phyloP scores from a whole-genome alignment of 2,888 invertebrate genomes.

The Drosophila colorata region DNA sequence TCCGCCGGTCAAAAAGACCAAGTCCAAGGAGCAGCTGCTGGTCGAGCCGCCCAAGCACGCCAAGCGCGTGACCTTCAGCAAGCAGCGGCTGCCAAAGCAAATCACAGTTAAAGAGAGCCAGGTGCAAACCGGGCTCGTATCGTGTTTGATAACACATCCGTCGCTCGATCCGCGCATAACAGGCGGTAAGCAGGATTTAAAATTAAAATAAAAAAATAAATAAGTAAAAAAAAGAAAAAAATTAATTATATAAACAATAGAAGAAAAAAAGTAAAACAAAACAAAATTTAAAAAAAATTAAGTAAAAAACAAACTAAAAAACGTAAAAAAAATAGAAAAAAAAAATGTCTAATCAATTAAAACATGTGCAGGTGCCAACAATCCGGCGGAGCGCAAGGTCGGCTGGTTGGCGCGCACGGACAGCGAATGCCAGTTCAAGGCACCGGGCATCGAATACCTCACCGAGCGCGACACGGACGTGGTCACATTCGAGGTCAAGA shows the following conservation, averaged over 20 bases:
- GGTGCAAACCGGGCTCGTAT: slow-evolving; percentile 46
- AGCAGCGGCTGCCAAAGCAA: slow-evolving; percentile 5
- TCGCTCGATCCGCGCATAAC: slow-evolving; percentile 24
- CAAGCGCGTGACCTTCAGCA: slow-evolving; percentile 63
- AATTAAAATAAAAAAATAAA: too few relatives aligned
- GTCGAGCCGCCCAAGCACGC: slow-evolving; percentile 52
- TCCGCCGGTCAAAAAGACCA: slow-evolving; percentile 7
- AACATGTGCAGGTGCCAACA: slow-evolving; percentile 51
- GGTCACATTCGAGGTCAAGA: slow-evolving; percentile 68
- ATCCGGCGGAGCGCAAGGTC: slow-evolving; percentile 54
- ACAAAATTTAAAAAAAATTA: too few relatives aligned
- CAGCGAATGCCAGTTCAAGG: slow-evolving; percentile 64
- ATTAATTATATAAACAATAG: too few relatives aligned
- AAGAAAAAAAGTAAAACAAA: too few relatives aligned
- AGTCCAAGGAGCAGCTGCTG: slow-evolving; percentile 34
- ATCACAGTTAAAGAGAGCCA: slow-evolving; percentile 37
- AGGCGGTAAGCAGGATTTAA: slow-evolving; percentile 38
- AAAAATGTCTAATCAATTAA: too few relatives aligned
- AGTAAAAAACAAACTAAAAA: too few relatives aligned
- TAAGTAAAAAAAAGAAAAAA: too few relatives aligned
- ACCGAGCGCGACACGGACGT: slow-evolving; percentile 49
- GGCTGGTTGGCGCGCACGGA: slow-evolving; percentile 57
- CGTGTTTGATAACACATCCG: slow-evolving; percentile 58
- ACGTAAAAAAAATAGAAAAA: too few relatives aligned
- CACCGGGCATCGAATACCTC: slow-evolving; percentile 63